Evolutionary conservation across 2,888 invertebrate species (phyloP), one percentile per base, ranked within the genome.

Genomic region (Monopis laevigella): DNA sequence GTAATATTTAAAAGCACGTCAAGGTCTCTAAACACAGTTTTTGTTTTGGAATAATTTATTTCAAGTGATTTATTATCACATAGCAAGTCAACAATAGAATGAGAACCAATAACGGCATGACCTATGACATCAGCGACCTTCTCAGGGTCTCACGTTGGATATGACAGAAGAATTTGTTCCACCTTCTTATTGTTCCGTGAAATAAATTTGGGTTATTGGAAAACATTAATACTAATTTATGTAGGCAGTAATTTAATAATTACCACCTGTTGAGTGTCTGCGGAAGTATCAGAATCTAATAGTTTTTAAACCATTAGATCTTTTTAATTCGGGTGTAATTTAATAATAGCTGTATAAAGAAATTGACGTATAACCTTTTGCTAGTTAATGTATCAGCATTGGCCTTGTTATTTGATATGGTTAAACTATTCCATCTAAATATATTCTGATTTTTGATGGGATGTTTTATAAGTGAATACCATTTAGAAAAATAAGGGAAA

Each of bases 71-170:
- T 61, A 36, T 36, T 34, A 69, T 59, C 53, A 59, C 56, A 51
- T 45, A 56, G 55, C 56, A 55, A 49, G 46, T 52, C 49, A 58
- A 67, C 60, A 67, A 70, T 58, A 56, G 58, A 62, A 60, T 59
- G 51, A 54, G 59, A 59, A 55, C 58, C 55, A 59, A 57, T 59
- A 62, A 54, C 49, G 51, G 45, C 51, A 47, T 65, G 65, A 74
- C 67, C 68, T 71, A 72, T 75, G 69, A 72, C 62, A 66, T 72
- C 66, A 72, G 50, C 53, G 54, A 53, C 58, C 61, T 62, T 54
- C 39, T 16, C 44, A 40, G 42, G 39, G 41, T 46, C 48, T 50
- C 45, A 58, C 45, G 52, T 53, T 54, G 54, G 51, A 52, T 21
- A 12, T 12, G 36, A 36, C 36, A 36, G 8, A n/a, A n/a, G n/a